phyloP scores from a whole-genome alignment of 2,797 vertebrate species.

The Nothura maculosa region DNA sequence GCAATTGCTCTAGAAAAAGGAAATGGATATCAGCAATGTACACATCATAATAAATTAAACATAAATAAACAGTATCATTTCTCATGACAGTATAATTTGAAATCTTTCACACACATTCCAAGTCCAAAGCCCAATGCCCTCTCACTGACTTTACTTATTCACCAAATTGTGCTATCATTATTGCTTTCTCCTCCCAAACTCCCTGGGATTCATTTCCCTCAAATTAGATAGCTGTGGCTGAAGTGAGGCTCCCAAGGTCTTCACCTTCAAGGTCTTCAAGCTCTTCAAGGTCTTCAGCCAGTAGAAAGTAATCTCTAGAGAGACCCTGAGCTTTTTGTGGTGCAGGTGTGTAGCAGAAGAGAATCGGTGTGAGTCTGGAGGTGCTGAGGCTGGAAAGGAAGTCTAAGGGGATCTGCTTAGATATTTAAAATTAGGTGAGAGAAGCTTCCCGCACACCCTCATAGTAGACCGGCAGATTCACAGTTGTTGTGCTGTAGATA shows the following conservation, averaged over 20 bases:
- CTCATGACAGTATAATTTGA: background rate
- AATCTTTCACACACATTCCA: background rate
- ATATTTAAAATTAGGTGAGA: background rate
- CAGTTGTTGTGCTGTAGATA: background rate
- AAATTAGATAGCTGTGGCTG: background rate
- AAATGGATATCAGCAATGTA: background rate
- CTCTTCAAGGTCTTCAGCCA: no score
- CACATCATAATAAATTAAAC: constrained; percentile 20
- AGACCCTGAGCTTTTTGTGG: background rate
- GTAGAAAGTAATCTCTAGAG: background rate
- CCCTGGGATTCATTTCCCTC: background rate
- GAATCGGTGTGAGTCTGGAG: background rate
- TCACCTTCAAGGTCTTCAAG: no score
- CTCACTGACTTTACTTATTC: background rate
- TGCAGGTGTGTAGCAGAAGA: background rate
- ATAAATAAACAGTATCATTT: constrained; percentile 1
- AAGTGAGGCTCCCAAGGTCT: background rate
- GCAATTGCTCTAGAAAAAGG: background rate
- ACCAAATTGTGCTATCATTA: background rate
- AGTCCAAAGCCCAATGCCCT: background rate
- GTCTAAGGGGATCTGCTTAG: background rate
- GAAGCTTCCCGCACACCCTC: background rate
- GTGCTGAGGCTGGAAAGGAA: accelerated
- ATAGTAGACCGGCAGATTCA: background rate
- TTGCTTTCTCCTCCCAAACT: background rate